Conservation (phyloP, 2,797 vertebrate genomes). For the Muscicapa striata region DNA sequence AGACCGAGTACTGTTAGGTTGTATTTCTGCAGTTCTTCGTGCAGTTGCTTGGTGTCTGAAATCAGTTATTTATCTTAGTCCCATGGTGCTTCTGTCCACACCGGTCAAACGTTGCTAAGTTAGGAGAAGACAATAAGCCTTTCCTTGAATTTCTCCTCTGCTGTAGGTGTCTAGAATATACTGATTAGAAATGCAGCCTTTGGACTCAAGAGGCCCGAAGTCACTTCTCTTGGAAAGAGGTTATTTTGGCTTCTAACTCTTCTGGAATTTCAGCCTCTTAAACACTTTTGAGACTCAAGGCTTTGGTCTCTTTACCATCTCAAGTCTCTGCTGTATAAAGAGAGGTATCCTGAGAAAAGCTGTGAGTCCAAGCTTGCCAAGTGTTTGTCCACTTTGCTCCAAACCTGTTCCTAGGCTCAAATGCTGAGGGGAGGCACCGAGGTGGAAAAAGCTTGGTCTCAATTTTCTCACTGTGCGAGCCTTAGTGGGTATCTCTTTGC, state of each 20-base stretch:
- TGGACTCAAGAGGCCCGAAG: background rate
- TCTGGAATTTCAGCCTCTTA: background rate
- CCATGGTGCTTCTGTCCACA: background rate
- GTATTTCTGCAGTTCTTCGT: background rate
- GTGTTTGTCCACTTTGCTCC: background rate
- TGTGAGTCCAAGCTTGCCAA: background rate
- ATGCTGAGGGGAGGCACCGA: accelerated
- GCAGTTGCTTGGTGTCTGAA: background rate
- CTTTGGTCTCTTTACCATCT: background rate
- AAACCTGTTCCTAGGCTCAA: background rate
- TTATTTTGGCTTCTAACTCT: background rate
- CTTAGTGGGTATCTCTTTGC: background rate
- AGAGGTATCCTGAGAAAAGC: background rate
- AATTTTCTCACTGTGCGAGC: background rate
- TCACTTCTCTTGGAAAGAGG: background rate
- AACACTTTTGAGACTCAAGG: background rate
- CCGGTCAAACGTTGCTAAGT: background rate
- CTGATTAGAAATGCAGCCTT: background rate
- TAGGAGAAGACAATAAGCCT: background rate
- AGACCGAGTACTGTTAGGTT: background rate
- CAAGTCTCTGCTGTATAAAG: background rate
- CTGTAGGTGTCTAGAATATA: background rate
- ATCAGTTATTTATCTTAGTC: background rate
- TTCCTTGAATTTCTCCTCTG: background rate
- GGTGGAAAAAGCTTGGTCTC: background rate